These are phyloP conservation scores for Meiosimyza decipiens DNA, from an alignment of 2,888 invertebrate genomes.

Conservation along the genomic window DNA sequence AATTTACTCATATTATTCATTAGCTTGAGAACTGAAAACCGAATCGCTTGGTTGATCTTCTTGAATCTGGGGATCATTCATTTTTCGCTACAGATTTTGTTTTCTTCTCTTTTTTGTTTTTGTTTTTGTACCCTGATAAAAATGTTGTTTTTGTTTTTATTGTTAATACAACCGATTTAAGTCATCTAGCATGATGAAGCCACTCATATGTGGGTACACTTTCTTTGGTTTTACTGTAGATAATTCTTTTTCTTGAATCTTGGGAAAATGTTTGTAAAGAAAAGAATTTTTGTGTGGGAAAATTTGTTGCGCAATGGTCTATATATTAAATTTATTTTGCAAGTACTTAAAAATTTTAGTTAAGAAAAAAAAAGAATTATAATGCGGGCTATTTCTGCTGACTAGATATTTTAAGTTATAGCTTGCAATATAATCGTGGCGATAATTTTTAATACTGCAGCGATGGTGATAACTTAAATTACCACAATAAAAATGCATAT, in stretches of 20 bases:
- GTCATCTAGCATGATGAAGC: neutral
- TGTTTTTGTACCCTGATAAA: neutral
- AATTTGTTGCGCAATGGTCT: neutral
- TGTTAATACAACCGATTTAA: neutral
- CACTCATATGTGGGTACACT: slow-evolving; percentile 23
- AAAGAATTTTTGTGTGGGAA: slow-evolving; percentile 15
- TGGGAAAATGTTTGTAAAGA: slow-evolving; percentile 1
- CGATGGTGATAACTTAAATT: too few relatives aligned
- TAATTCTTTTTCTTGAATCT: slow-evolving; percentile 3
- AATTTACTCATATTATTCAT: neutral
- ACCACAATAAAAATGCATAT: too few relatives aligned
- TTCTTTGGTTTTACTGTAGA: neutral
- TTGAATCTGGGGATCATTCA: slow-evolving; percentile 4
- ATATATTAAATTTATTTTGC: too few relatives aligned
- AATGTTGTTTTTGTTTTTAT: slow-evolving; percentile 12
- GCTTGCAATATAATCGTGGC: too few relatives aligned
- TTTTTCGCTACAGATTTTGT: slow-evolving; percentile 12
- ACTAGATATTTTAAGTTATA: too few relatives aligned
- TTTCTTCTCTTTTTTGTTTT: neutral
- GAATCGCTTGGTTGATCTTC: slow-evolving; percentile 13
- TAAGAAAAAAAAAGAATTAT: too few relatives aligned
- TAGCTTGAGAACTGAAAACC: slow-evolving; percentile 22
- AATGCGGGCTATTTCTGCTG: too few relatives aligned
- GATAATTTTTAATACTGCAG: too few relatives aligned
- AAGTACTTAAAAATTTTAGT: too few relatives aligned